Conservation (phyloP, 2,113 vertebrate species). For the Probosciger aterrimus region DNA sequence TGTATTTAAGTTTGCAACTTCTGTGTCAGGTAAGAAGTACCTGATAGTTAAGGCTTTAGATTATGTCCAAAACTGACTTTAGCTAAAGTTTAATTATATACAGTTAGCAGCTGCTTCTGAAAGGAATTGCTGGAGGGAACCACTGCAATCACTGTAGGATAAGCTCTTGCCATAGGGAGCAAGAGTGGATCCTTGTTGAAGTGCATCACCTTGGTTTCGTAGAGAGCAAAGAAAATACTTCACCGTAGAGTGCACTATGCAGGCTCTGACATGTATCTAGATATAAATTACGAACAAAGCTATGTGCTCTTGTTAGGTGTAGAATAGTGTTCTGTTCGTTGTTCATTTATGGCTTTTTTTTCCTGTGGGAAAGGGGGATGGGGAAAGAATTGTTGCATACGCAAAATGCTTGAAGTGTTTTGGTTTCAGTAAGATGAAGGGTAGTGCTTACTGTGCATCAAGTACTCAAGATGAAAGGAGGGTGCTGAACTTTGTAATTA, state of each 20-base stretch:
- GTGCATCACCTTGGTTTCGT: not conserved
- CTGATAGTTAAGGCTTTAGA: not conserved
- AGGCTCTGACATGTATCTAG: not conserved
- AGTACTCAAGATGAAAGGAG: not conserved
- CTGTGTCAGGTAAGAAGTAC: not conserved
- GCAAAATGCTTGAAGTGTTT: not conserved
- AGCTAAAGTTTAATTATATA: not conserved
- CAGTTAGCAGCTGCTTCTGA: not conserved
- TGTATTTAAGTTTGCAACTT: not conserved
- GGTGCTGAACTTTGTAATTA: not conserved
- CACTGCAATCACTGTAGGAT: not conserved
- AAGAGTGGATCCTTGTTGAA: not conserved
- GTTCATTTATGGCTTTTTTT: not conserved
- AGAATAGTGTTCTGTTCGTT: accelerated
- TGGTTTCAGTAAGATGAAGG: not conserved
- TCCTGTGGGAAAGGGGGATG: not conserved
- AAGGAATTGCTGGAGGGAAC: not conserved
- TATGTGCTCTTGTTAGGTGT: accelerated
- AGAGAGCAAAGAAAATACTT: not conserved
- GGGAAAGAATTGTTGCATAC: not conserved
- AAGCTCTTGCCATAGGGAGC: not conserved
- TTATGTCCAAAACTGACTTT: not conserved
- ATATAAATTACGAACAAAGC: not conserved
- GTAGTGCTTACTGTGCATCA: not conserved
- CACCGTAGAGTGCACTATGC: accelerated